Conservation (phyloP, 2,113 vertebrate species). For the Aix galericulata region DNA sequence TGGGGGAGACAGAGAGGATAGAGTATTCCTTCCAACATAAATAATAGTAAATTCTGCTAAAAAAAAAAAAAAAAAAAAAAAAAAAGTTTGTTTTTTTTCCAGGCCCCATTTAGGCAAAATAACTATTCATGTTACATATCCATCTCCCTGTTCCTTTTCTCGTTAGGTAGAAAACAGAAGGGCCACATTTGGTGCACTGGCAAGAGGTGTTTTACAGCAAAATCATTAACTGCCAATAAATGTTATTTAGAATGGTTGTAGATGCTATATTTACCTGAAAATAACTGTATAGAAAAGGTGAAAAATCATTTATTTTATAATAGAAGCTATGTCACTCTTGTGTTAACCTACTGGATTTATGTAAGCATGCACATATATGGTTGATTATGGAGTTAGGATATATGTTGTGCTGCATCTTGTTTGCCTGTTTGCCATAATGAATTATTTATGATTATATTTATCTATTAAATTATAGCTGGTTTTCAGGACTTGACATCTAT, state of each 20-base stretch:
- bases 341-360: not conserved
- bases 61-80: not conserved
- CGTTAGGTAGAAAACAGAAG: not conserved
- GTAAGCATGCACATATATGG: rapidly evolving
- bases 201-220: not conserved
- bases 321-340: not conserved
- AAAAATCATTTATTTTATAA: not conserved
- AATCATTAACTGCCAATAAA: not conserved
- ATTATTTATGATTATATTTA: not conserved
- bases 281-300: not conserved
- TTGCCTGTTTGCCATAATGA: not conserved
- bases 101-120: not conserved
- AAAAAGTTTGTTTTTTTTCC: not conserved
- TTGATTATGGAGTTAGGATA: not conserved
- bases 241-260: not conserved
- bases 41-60: not conserved
- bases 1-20: not conserved
- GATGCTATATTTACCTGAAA: not conserved
- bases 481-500: not conserved
- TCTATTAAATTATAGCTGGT: not conserved
- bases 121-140: rapidly evolving
- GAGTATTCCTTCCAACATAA: not conserved
- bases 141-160: not conserved
- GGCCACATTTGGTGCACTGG: not conserved
- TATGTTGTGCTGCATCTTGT: not conserved